Conservation (phyloP, 1,140 invertebrate genomes). For the Thalassaphorura encarpata region DNA sequence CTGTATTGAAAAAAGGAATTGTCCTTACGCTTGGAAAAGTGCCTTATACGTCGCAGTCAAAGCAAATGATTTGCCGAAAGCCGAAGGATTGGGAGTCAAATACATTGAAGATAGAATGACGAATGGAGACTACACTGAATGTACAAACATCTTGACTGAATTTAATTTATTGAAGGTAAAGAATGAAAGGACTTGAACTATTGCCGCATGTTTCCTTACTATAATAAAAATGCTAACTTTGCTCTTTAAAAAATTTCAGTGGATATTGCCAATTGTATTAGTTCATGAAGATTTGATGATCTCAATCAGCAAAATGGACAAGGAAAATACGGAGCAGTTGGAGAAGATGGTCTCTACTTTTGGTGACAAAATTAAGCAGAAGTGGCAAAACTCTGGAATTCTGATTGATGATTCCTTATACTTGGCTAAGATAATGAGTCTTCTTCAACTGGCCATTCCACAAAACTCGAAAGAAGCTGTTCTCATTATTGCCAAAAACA, state of each 20-base stretch:
- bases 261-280: neutral
- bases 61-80: slow-evolving; percentile 2
- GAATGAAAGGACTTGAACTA: too few species aligned
- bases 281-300: neutral
- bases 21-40: slow-evolving; percentile 18
- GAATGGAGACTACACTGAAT: slow-evolving; percentile 12
- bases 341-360: too few species aligned
- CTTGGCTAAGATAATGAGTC: neutral
- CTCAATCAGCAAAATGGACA: neutral
- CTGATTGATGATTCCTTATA: neutral
- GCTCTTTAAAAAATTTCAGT: neutral
- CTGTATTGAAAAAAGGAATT: slow-evolving; percentile 10
- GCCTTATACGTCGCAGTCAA: slow-evolving; percentile 12
- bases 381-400: neutral
- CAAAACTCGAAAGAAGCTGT: too few species aligned
- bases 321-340: neutral
- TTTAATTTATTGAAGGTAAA: slow-evolving; percentile 8
- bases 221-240: too few species aligned
- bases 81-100: slow-evolving; percentile 17
- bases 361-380: neutral
- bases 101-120: slow-evolving; percentile 8
- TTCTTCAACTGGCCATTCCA: neutral
- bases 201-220: too few species aligned
- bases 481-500: too few species aligned
- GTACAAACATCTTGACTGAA: neutral